Percentiles rank a stretch among this genome's conserved stretches.
phyloP scores from a whole-genome alignment of 1,140 invertebrate species.

The Andrena cerasifolii region DNA sequence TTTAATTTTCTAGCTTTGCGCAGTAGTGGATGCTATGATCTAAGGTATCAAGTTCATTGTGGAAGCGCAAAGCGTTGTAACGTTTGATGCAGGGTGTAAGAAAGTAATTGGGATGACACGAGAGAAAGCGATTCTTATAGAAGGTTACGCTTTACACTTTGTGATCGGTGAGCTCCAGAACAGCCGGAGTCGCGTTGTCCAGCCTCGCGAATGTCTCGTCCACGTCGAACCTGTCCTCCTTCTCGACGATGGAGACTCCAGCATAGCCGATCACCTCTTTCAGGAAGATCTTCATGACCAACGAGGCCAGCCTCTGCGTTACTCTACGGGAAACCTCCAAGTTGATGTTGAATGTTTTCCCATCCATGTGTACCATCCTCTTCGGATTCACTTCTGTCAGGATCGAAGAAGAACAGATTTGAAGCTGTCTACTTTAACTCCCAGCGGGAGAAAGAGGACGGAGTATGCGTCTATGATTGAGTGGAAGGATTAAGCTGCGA shows the following conservation, averaged over 20 bases:
- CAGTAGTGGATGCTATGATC: no score
- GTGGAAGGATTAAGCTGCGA: slow-evolving; percentile 15
- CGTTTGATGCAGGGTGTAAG: no score
- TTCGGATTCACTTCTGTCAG: slow-evolving; percentile 75
- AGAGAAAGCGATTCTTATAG: not conserved
- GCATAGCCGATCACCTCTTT: slow-evolving; percentile 86
- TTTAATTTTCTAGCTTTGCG: no score
- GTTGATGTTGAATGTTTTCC: slow-evolving; percentile 71
- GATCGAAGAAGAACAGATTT: not conserved
- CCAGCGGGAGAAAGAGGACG: no score
- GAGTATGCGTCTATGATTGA: no score
- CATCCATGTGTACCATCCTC: slow-evolving; percentile 66
- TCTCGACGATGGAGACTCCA: slow-evolving; percentile 81
- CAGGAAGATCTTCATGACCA: slow-evolving; percentile 86
- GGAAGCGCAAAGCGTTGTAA: no score
- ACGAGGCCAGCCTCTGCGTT: slow-evolving; percentile 85
- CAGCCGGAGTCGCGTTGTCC: slow-evolving; percentile 27
- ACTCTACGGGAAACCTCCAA: slow-evolving; percentile 84
- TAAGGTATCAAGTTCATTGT: no score
- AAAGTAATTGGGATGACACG: not conserved
- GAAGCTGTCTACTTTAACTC: not conserved
- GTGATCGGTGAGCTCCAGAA: not conserved
- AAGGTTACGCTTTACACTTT: slow-evolving; percentile 56
- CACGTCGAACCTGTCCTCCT: slow-evolving; percentile 80
- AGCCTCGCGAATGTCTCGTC: slow-evolving; percentile 72